Evolutionary conservation across 2,888 invertebrate genomes (phyloP).

Genomic region (Drosophila borealis): DNA sequence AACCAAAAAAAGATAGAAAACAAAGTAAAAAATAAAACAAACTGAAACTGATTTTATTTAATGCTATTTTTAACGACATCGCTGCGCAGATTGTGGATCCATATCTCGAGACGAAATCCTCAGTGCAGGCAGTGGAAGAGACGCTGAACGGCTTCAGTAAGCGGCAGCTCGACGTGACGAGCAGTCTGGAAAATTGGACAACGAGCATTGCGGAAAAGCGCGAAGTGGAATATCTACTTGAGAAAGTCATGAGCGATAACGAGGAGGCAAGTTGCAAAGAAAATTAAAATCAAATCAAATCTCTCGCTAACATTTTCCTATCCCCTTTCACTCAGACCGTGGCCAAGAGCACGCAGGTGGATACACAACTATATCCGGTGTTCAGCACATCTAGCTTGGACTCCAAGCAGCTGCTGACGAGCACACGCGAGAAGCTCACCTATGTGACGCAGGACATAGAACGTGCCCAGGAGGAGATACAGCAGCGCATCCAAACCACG

Average conservation of each 20-base stretch:
- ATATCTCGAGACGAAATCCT: constrained; percentile 89
- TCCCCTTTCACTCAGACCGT: constrained; percentile 85
- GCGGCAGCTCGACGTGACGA: constrained; percentile 88
- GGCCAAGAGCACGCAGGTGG: constrained; percentile 89
- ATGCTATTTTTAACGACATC: constrained; percentile 70
- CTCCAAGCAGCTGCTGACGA: constrained; percentile 86
- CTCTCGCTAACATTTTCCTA: constrained; percentile 2
- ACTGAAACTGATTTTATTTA: constrained; percentile 71
- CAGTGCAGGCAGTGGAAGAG: constrained; percentile 89
- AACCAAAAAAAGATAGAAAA: constrained; percentile 13
- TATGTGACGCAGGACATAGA: constrained; percentile 87
- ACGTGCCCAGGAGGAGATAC: constrained; percentile 88
- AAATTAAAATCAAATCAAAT: background rate
- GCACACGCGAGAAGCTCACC: constrained; percentile 87
- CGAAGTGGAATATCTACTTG: constrained; percentile 85
- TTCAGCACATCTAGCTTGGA: constrained; percentile 88
- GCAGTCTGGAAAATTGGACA: constrained; percentile 90
- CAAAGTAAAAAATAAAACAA: constrained; percentile 19
- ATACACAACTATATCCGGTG: constrained; percentile 91
- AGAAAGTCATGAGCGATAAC: constrained; percentile 88
- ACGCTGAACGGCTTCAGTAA: constrained; percentile 89
- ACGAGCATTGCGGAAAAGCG: constrained; percentile 87
- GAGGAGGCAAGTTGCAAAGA: constrained; percentile 86
- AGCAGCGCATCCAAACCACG: constrained; percentile 88
- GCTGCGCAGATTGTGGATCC: constrained; percentile 87